phyloP scores from a whole-genome alignment of 2,888 invertebrate genomes.

The Leptinotarsa juncta region DNA sequence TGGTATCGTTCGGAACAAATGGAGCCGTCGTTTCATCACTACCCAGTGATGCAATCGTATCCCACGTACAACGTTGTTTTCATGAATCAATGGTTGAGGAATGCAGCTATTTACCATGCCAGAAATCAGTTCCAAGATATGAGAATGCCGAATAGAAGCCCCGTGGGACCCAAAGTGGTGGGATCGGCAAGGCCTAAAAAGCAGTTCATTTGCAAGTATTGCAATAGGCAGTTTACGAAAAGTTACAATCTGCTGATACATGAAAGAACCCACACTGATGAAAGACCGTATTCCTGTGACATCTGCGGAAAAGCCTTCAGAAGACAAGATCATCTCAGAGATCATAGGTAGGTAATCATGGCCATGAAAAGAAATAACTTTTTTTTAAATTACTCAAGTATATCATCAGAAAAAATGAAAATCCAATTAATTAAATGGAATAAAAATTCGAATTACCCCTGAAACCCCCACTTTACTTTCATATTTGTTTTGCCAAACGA shows the following conservation, averaged over 20 bases:
- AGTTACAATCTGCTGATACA: slow-evolving; percentile 98
- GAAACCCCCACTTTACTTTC: no score
- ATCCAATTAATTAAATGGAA: no score
- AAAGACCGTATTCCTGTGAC: slow-evolving; percentile 95
- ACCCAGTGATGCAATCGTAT: slow-evolving; percentile 27
- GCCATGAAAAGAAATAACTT: no score
- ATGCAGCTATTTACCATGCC: slow-evolving; percentile 76
- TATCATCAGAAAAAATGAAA: no score
- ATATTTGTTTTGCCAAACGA: no score
- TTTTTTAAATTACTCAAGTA: no score
- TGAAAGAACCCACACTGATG: slow-evolving; percentile 96
- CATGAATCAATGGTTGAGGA: slow-evolving; percentile 81
- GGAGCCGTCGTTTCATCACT: slow-evolving; percentile 24
- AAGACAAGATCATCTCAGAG: slow-evolving; percentile 92
- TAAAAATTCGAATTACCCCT: no score
- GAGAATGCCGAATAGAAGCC: slow-evolving; percentile 61
- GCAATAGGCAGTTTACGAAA: slow-evolving; percentile 97
- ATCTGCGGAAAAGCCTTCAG: slow-evolving; percentile 96
- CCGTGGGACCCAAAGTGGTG: slow-evolving; percentile 63
- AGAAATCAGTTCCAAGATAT: slow-evolving; percentile 56
- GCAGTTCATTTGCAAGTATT: slow-evolving; percentile 97
- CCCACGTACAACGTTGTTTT: slow-evolving; percentile 69
- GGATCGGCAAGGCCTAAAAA: slow-evolving; percentile 75
- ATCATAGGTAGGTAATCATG: slow-evolving; percentile 84
- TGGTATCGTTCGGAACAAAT: slow-evolving; percentile 48